Conservation (phyloP, 2,113 vertebrate species). For the Lipophrys pholis region DNA sequence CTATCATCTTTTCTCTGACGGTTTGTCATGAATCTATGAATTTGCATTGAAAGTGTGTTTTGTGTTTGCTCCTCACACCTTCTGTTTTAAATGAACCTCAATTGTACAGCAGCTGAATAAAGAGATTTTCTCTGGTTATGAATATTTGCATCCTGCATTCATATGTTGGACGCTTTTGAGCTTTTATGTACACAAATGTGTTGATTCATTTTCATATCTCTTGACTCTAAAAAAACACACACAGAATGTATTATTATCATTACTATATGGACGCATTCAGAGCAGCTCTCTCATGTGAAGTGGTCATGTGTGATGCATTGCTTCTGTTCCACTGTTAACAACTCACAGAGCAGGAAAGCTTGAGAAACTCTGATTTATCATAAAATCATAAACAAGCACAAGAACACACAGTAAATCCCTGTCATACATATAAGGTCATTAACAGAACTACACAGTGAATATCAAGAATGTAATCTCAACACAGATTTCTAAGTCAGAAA, state of each 20-base stretch:
- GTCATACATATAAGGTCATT: background rate
- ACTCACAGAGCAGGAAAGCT: background rate
- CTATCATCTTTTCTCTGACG: too few species aligned
- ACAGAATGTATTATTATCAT: background rate
- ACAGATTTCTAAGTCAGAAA: background rate
- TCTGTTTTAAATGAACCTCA: constrained; percentile 13
- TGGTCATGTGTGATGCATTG: too few species aligned
- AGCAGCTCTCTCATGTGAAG: background rate
- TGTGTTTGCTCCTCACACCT: background rate
- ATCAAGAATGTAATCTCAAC: background rate
- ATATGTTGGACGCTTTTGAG: background rate
- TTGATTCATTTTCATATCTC: too few species aligned
- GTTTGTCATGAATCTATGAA: too few species aligned
- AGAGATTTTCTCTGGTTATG: constrained; percentile 4
- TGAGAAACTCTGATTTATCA: background rate
- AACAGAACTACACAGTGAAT: background rate
- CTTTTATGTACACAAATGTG: constrained; percentile 24
- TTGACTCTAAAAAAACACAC: constrained; percentile 3
- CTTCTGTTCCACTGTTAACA: too few species aligned
- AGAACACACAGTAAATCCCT: too few species aligned
- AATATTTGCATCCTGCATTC: background rate
- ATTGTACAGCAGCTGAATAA: constrained; percentile 27
- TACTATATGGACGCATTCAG: background rate
- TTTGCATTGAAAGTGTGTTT: background rate
- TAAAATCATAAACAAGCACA: too few species aligned